Conservation (phyloP, 2,888 invertebrate species). For the Plutella xylostella region DNA sequence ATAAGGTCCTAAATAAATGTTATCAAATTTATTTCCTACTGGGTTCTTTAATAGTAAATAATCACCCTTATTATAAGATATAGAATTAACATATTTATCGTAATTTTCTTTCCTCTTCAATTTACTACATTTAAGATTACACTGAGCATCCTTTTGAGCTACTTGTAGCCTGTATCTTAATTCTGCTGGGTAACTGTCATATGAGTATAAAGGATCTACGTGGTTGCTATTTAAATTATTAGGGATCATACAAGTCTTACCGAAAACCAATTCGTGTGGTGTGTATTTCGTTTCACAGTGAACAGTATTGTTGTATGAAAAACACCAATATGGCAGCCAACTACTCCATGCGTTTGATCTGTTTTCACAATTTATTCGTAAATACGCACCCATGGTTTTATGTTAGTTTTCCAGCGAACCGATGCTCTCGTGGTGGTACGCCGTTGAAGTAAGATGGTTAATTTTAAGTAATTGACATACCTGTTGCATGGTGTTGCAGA, state of each 20-base stretch:
- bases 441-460: neutral
- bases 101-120: neutral
- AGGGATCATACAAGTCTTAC: neutral
- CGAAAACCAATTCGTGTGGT: neutral
- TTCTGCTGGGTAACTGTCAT: neutral
- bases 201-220: neutral
- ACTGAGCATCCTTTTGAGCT: neutral
- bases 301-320: neutral
- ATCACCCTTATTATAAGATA: too few relatives aligned
- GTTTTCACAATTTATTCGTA: neutral
- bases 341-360: neutral
- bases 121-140: neutral
- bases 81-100: neutral
- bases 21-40: too few relatives aligned
- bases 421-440: neutral
- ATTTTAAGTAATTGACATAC: neutral
- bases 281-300: neutral
- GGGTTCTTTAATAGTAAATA: too few relatives aligned
- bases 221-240: neutral
- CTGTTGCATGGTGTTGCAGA: neutral
- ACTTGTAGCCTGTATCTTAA: slow-evolving; percentile 5
- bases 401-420: slow-evolving; percentile 1
- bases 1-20: too few relatives aligned
- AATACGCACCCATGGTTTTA: neutral
- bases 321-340: slow-evolving; percentile 2